phyloP scores from a whole-genome alignment of 2,113 vertebrate genomes.

The Anarhynchus alexandrinus region DNA sequence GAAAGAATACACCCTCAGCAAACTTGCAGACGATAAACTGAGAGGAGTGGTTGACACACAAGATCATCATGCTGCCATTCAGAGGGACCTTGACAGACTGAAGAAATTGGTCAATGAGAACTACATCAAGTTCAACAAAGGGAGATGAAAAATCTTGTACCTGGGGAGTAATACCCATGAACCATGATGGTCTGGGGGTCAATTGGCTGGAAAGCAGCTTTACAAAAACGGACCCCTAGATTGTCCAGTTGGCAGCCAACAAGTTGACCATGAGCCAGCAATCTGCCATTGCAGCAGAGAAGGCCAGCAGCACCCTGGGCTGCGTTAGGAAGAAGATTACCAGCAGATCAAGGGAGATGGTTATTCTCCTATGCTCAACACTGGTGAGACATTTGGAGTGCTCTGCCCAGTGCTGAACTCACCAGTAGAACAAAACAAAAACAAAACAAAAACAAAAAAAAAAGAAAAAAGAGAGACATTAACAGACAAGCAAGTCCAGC shows the following conservation, averaged over 20 bases:
- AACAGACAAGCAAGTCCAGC: background rate
- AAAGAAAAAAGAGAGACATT: background rate
- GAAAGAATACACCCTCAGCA: background rate
- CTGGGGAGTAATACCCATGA: background rate
- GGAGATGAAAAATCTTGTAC: background rate
- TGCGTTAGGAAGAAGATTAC: background rate
- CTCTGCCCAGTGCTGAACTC: background rate
- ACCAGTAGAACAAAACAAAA: background rate
- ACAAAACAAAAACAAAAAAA: background rate
- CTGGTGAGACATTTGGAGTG: background rate
- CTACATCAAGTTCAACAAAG: rapidly evolving
- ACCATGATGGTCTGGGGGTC: rapidly evolving
- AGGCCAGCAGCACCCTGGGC: background rate
- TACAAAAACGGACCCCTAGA: background rate
- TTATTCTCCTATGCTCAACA: background rate
- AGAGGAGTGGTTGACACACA: background rate
- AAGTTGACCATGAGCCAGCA: background rate
- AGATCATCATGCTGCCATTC: background rate
- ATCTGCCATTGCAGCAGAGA: background rate
- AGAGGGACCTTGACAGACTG: background rate
- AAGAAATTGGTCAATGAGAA: background rate
- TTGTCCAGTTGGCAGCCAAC: background rate
- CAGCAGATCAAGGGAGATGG: background rate
- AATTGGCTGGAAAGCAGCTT: background rate
- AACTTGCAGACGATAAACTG: background rate